Evolutionary conservation across 2,113 vertebrate species (phyloP), one percentile per base, ranked within the genome.

Genomic region (Noturus placidus): DNA sequence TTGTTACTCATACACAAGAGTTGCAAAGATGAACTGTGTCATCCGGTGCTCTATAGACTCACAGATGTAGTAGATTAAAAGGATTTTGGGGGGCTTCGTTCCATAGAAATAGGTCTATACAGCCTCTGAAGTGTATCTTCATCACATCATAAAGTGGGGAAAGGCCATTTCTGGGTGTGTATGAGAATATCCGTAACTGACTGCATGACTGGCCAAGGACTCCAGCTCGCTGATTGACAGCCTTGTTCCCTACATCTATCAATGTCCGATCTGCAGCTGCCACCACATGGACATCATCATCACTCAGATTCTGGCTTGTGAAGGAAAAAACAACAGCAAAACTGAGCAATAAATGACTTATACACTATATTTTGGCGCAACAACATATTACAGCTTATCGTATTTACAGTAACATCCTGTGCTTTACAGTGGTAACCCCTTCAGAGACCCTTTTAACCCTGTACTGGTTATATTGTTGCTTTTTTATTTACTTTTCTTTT

Each of bases 271-370:
- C 83, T 85, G 80, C 90, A 86, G 86, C 90, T 89, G 90, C 78
- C 83, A 67, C 86, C 78, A 79, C 76, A 70, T 85, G 88, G 88
- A 90, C 90, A 89, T 89, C 90, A 90, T 90, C 88, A 90, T 90
- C 88, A 88, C 83, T 77, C 72, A 87, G 83, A 88, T 22, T 79
- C 74, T 35, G n/a, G 72, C 50, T 78, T 87, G 59, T 83, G 59
- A 76, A 83, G 81, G 67, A 46, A 83, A 83, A 82, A 54, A 76
- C 77, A 83, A 63, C 22, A 77, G 25, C 57, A 54, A 52, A 78
- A 74, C 42, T 56, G 20, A 67, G 30, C n/a, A 38, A 38, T 70
- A 84, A 69, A 56, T 84, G 46, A 84, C 59, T 63, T 65, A 33
- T 38, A 65, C 50, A 27, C 13, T 74, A 57, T 46, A 65, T 27